Base-by-base conservation (phyloP, 1,140 invertebrate genomes). In the Lordiphosa mommai region DNA sequence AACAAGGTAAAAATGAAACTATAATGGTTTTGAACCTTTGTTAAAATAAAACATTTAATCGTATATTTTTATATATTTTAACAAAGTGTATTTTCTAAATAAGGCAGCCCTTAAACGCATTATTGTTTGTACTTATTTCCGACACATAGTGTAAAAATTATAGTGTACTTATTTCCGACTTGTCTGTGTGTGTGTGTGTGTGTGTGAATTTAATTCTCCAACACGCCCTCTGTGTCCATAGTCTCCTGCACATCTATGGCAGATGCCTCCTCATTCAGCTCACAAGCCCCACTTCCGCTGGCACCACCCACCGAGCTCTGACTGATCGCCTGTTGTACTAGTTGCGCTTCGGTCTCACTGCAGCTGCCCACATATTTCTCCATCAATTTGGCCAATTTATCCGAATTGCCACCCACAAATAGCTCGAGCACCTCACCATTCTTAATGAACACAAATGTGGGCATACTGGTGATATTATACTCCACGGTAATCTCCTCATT, bases 391-490 rank as follows among this genome's bases (percentile, higher is more conserved):
- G 91, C 92, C 9, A 97, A 89, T 88, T 95, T 96, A 0, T 94
- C 93, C 12, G 92, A 90, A 84, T 95, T 96, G 17, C 95, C 94
- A 9, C 96, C 96, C 46, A 94, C 93, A 85, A 97, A 94, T 13
- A 92, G 91, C 5, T 94, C 92, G n/a, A 96, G 91, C 72, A 93
- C 92, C 79, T 93, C 88, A 13, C 91, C 91, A 61, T 92, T 92
- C 89, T 96, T 98, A 48, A 98, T 91, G 86, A 98, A 97, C 4
- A 98, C 89, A 89, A 98, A 98, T 0, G 97, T 98, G n/a, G 97
- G 97, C 96, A 98, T 97, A 36, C 95, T 95, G 55, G 91, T 91
- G 55, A 98, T 94, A 61, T 94, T 92, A 88, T 96, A 97, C 49
- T 94, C 91, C 9, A 90, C 89, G 1, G 95, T 94, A 32, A 97